Base-by-base conservation (phyloP, 2,797 vertebrate genomes). In the Poecilia gillii region DNA sequence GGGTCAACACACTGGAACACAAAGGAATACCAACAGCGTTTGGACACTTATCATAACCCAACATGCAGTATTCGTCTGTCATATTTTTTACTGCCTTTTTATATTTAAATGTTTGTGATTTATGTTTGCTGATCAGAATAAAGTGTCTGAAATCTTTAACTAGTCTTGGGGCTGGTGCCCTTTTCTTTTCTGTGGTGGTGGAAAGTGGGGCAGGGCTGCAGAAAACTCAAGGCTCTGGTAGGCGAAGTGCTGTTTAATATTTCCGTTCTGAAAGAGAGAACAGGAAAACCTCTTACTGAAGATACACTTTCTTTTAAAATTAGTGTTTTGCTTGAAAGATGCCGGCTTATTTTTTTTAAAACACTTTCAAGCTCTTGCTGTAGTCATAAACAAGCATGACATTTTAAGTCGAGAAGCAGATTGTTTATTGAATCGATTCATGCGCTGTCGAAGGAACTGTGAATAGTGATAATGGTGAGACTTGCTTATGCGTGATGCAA, bases 1-100 rank as follows among this genome's bases (percentile, higher is more conserved):
- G 31, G 39, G 84, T 91, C 85, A 74, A 73, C 78, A 84, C 87
- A 88, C 88, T 87, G 86, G 75, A 87, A 4, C 12, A 64, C 14
- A 36, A 7, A 3, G 25, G 41, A 73, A 36, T 25, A 72, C 6
- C 59, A 66, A 59, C 47, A 39, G 23, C 6, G 5, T 64, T 47
- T 0, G 0, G 64, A 64, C 49, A 41, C 11, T 51, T n/a, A 77
- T 55, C 23, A 51, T 73, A 33, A 20, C 57, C 23, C 28, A 7
- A 78, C 39, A 43, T 23, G 4, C 76, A 74, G 46, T 20, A 18
- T 46, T 36, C 66, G 3, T 68, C 75, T 9, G 25, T n/a, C 9
- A 31, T 75, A 1, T 0, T 41, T 57, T 4, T 53, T 25, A 18
- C 23, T 53, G 12, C 18, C 7, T 75, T 70, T 43, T 73, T 73